Conservation (phyloP, 2,888 invertebrate genomes). For the Nematopogon swammerdamellus region DNA sequence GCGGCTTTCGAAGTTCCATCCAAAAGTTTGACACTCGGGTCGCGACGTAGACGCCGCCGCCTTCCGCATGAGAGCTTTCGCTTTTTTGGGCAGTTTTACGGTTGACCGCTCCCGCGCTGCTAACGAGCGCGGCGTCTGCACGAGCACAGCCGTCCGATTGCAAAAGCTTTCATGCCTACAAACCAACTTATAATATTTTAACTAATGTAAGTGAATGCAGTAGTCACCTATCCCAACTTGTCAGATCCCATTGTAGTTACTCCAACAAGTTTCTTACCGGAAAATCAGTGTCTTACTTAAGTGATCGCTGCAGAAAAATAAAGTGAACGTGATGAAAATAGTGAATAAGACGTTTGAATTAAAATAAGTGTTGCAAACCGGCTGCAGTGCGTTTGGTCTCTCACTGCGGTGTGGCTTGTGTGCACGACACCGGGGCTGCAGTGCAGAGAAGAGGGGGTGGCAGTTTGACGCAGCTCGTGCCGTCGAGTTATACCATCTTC, state of each 20-base stretch:
- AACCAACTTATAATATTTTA: background rate
- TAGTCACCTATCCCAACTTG: background rate
- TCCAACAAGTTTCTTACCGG: background rate
- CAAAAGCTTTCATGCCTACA: conserved; percentile 33
- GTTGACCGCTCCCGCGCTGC: conserved; percentile 16
- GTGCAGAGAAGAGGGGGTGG: too few relatives aligned
- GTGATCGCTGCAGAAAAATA: too few relatives aligned
- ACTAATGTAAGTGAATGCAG: background rate
- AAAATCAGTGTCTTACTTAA: background rate
- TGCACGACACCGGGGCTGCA: too few relatives aligned
- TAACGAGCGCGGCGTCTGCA: conserved; percentile 14
- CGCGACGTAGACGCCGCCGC: conserved; percentile 16
- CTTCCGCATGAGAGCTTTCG: conserved; percentile 37
- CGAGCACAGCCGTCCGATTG: conserved; percentile 16
- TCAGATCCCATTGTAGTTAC: background rate
- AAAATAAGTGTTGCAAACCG: too few relatives aligned
- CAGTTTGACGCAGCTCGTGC: too few relatives aligned
- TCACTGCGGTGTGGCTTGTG: too few relatives aligned
- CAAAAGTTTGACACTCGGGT: conserved; percentile 15
- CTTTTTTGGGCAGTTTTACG: conserved; percentile 16
- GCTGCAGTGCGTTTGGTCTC: too few relatives aligned
- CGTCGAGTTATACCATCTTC: too few relatives aligned
- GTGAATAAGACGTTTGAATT: too few relatives aligned
- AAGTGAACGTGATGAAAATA: too few relatives aligned
- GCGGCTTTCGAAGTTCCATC: conserved; percentile 15